Conservation (phyloP, 1,140 invertebrate species). For the Trachymyrmex cornetzi region DNA sequence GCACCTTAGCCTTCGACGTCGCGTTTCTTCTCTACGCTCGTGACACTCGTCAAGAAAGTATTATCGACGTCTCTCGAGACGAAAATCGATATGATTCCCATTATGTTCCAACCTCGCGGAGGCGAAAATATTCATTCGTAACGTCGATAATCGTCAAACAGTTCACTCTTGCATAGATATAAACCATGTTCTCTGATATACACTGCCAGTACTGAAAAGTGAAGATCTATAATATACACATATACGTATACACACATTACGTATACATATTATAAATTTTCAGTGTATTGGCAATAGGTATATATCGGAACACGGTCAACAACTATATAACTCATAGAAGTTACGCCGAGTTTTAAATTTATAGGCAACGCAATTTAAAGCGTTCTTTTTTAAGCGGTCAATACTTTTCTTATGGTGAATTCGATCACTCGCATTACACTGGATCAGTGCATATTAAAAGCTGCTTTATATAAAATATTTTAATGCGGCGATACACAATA, state of each 20-base stretch:
- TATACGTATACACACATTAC: too few species aligned
- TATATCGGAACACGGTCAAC: too few species aligned
- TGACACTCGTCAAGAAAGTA: neutral
- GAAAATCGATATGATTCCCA: slow-evolving; percentile 16
- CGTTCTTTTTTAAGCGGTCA: neutral
- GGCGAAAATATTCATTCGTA: neutral
- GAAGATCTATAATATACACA: too few species aligned
- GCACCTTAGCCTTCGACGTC: neutral
- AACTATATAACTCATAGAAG: neutral
- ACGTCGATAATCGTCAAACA: neutral
- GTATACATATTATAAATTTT: too few species aligned
- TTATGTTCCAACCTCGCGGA: neutral
- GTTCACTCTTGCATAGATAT: neutral
- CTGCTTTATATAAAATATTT: too few species aligned
- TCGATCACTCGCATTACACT: too few species aligned
- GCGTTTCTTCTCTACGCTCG: neutral
- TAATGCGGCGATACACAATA: too few species aligned
- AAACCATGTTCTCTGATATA: neutral
- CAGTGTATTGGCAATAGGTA: too few species aligned
- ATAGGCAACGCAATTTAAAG: too few species aligned
- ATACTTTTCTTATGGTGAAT: too few species aligned
- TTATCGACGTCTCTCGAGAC: neutral
- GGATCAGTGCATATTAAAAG: too few species aligned
- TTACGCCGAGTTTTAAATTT: neutral
- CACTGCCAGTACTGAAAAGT: too few species aligned